phyloP scores from a whole-genome alignment of 2,888 invertebrate genomes.

The Meta bourneti region DNA sequence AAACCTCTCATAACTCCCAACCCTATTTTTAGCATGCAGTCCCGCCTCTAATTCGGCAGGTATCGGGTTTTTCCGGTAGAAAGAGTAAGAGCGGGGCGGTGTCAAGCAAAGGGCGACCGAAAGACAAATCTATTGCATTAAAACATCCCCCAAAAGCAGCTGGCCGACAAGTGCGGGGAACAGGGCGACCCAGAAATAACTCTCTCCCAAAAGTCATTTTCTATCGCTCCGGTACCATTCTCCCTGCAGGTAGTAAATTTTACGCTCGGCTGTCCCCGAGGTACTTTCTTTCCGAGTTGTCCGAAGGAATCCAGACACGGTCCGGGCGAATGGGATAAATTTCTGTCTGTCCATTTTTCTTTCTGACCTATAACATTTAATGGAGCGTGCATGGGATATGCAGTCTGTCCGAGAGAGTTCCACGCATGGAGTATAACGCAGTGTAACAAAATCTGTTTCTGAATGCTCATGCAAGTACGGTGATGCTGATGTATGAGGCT shows the following conservation, averaged over 20 bases:
- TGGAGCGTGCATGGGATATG: constrained; percentile 29
- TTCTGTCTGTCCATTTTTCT: not conserved
- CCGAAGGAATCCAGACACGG: not conserved
- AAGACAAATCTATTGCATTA: constrained; percentile 43
- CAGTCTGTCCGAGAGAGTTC: not conserved
- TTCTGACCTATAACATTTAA: constrained; percentile 25
- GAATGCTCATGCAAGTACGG: too few relatives aligned
- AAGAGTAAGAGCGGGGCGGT: too few relatives aligned
- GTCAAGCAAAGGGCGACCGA: not conserved
- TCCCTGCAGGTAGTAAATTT: constrained; percentile 55
- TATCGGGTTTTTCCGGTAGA: too few relatives aligned
- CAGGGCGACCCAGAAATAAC: constrained; percentile 22
- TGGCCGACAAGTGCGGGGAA: constrained; percentile 21
- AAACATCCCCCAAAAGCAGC: constrained; percentile 24
- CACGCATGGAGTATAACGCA: too few relatives aligned
- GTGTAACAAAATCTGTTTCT: too few relatives aligned
- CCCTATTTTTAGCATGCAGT: too few relatives aligned
- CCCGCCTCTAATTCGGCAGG: too few relatives aligned
- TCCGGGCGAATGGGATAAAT: constrained; percentile 2
- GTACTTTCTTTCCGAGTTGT: constrained; percentile 36
- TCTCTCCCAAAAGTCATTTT: constrained; percentile 31
- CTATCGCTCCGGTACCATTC: constrained; percentile 32
- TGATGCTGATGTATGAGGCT: too few relatives aligned
- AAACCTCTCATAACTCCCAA: too few relatives aligned
- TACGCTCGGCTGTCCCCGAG: constrained; percentile 18